Percentiles rank a stretch among this genome's conserved stretches.
Conservation (phyloP, 2,113 vertebrate species). For the Spea multiplicata region DNA sequence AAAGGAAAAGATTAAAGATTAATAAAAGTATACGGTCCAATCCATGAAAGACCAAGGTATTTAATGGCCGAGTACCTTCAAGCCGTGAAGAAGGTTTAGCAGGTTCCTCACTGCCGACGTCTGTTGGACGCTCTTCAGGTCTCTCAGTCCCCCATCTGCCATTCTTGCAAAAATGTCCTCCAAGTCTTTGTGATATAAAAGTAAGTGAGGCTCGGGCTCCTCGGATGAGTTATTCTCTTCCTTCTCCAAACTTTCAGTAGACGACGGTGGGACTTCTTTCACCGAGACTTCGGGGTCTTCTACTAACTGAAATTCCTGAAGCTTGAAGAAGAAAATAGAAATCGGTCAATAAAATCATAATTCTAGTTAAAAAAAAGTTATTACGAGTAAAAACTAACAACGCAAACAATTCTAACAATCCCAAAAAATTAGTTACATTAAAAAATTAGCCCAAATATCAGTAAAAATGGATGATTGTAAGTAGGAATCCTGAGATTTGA, state of each 20-base stretch:
- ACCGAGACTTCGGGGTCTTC: background rate
- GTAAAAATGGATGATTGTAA: too few relatives aligned
- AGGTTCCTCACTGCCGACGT: background rate
- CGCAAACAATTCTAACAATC: too few relatives aligned
- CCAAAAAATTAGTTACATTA: too few relatives aligned
- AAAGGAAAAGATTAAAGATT: background rate
- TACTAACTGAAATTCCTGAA: background rate
- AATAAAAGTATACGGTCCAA: background rate
- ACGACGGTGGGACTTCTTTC: background rate
- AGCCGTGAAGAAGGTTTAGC: background rate
- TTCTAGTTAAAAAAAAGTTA: too few relatives aligned
- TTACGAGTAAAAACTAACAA: too few relatives aligned
- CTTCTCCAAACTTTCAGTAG: background rate
- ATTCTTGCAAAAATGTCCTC: slow-evolving; percentile 14
- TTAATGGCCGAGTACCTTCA: slow-evolving; percentile 2
- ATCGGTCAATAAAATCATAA: too few relatives aligned
- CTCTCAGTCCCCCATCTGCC: background rate
- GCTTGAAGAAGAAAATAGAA: background rate
- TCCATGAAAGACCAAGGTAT: too few relatives aligned
- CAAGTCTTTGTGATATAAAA: background rate
- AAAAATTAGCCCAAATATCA: too few relatives aligned
- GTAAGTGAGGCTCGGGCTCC: background rate
- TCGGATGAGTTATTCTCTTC: background rate
- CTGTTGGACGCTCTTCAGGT: background rate
- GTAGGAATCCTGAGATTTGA: too few relatives aligned